Evolutionary conservation across 2,113 vertebrate genomes (phyloP), one percentile per base, ranked within the genome.

Genomic region (Raja brachyura): DNA sequence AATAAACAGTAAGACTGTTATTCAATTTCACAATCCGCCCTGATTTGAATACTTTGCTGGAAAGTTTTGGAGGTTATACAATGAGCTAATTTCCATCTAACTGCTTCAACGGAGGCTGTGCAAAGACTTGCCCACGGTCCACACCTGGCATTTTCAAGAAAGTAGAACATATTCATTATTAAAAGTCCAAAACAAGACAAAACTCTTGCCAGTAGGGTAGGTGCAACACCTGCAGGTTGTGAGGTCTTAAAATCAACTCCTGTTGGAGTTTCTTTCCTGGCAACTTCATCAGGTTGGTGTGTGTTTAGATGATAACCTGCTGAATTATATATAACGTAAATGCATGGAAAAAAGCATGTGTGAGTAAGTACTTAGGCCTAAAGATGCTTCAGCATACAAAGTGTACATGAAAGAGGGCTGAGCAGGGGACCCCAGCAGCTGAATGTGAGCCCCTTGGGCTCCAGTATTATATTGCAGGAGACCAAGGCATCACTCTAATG

Each of bases 51-150:
- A 61, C 59, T 63, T 61, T 31, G 14, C 31, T 16, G 83, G 83
- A 66, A 88, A 63, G 28, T 88, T 88, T 88, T 88, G 83, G 83
- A 88, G 59, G 83, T 88, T 88, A 88, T 61, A 66, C 14, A 16
- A 88, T 88, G n/a, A 56, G 25, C 83, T 88, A 4, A 88, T 88
- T 88, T 88, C 83, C 59, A 66, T 88, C n/a, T n/a, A 13, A 31
- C 28, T 88, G 59, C 6, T 88, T 31, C 63, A 88, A 8, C 83
- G 16, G 59, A 88, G 56, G 63, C 83, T 63, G 59, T 5, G 56
- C n/a, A 63, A 63, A 59, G 61, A 14, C 28, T 63, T 63, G 28
- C 5, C 6, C 83, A 11, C 28, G 31, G 59, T 63, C 63, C 63
- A 66, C 83, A 63, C 59, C 59, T 63, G 83, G 31, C 59, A 3